Percentiles rank a stretch among this genome's conserved stretches.
These are phyloP conservation scores for Nephila pilipes DNA, from an alignment of 1,140 invertebrate species.

Conservation along the genomic window DNA sequence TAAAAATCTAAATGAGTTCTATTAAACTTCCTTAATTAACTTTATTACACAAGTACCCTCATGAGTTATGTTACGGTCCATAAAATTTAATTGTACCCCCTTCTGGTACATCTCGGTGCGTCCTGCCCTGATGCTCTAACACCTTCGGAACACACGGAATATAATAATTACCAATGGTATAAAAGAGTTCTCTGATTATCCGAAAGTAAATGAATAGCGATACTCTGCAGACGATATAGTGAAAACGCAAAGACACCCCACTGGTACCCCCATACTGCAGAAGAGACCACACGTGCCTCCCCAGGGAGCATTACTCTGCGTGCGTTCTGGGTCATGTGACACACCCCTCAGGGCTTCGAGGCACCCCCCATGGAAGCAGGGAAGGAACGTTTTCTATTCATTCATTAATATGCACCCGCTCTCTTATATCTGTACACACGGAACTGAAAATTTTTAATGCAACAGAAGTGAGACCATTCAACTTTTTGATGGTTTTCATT, in stretches of 20 bases:
- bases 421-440: not conserved
- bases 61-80: not conserved
- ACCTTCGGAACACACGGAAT: not conserved
- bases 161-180: not conserved
- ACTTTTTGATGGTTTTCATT: slow-evolving; percentile 30
- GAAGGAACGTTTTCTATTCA: not conserved
- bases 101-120: not conserved
- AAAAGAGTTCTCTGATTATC: not conserved
- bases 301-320: not conserved
- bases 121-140: not conserved
- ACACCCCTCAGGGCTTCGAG: not conserved
- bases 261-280: not conserved
- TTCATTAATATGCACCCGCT: slow-evolving; percentile 31
- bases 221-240: not conserved
- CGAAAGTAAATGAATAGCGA: not conserved
- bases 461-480: slow-evolving; percentile 5
- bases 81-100: slow-evolving; percentile 8
- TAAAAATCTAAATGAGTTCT: not conserved
- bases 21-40: slow-evolving; percentile 10
- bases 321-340: slow-evolving; percentile 22
- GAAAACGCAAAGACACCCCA: too few relatives aligned
- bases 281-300: not conserved
- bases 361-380: not conserved
- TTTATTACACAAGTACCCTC: not conserved
- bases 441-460: slow-evolving; percentile 16